A percentile compares a stretch with the other conserved stretches of the same genome.
Evolutionary conservation across 2,888 invertebrate genomes (phyloP).

Genomic region (Sesia apiformis): DNA sequence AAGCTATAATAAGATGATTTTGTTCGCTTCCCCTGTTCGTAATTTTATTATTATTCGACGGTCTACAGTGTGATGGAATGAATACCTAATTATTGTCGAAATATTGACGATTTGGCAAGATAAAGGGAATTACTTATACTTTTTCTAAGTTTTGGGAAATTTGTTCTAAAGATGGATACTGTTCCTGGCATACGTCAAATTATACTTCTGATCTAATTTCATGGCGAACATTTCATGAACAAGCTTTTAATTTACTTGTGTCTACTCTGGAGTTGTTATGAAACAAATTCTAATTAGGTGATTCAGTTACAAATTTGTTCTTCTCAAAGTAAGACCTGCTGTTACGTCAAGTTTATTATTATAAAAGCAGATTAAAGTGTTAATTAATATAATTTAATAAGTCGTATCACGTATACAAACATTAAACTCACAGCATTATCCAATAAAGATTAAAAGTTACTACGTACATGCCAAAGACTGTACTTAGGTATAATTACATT

Average conservation of each 20-base stretch:
- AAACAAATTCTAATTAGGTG: slow-evolving; percentile 57
- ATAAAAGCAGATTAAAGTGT: slow-evolving; percentile 1
- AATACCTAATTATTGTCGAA: no score
- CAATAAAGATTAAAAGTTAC: no score
- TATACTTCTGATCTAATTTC: slow-evolving; percentile 14
- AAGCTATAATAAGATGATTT: slow-evolving; percentile 47
- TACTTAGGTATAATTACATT: no score
- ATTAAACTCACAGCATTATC: not conserved
- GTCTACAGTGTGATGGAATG: no score
- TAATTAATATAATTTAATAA: not conserved
- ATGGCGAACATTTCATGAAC: slow-evolving; percentile 5
- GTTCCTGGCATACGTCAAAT: slow-evolving; percentile 4
- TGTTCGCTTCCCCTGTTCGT: slow-evolving; percentile 19
- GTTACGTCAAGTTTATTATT: slow-evolving; percentile 34
- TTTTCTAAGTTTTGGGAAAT: not conserved
- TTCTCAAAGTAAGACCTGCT: slow-evolving; percentile 16
- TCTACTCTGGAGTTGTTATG: slow-evolving; percentile 30
- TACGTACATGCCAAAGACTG: no score
- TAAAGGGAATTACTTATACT: not conserved
- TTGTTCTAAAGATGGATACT: not conserved
- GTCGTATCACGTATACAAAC: not conserved
- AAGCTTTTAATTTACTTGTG: slow-evolving; percentile 33
- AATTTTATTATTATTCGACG: no score
- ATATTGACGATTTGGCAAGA: not conserved
- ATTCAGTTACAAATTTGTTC: slow-evolving; percentile 57